Conservation (phyloP, 2,888 invertebrate species). For the Chelonus formosanus region DNA sequence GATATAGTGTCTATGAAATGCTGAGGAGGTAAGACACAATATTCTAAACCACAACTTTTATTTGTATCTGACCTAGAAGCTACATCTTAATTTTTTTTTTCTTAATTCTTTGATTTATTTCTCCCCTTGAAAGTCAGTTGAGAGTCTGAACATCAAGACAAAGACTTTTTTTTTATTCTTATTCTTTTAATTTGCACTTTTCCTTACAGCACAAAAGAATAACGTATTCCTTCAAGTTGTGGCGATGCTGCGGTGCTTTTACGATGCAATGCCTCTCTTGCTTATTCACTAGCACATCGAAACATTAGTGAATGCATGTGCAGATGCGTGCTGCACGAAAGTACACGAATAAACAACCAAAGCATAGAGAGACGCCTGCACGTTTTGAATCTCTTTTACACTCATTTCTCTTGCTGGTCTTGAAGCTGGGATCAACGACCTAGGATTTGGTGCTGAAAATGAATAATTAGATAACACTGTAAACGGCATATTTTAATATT, state of each 20-base stretch:
- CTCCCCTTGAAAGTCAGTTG: too few relatives aligned
- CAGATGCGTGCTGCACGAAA: slow-evolving; percentile 26
- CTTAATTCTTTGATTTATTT: too few relatives aligned
- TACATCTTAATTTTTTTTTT: too few relatives aligned
- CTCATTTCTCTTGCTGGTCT: slow-evolving; percentile 4
- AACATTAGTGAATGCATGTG: slow-evolving; percentile 14
- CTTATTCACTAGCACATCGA: slow-evolving; percentile 15
- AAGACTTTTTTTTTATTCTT: background rate
- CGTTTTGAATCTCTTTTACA: slow-evolving; percentile 19
- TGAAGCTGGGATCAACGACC: background rate
- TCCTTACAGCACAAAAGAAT: slow-evolving; percentile 29
- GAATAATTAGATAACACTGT: too few relatives aligned
- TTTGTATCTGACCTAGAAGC: too few relatives aligned
- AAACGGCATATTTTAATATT: too few relatives aligned
- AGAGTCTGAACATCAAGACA: slow-evolving; percentile 1
- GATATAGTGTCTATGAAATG: too few relatives aligned
- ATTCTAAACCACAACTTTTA: too few relatives aligned
- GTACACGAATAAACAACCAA: slow-evolving; percentile 28
- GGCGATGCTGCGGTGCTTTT: slow-evolving; percentile 26
- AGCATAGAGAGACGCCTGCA: slow-evolving; percentile 17
- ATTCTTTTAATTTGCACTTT: slow-evolving; percentile 18
- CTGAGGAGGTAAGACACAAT: too few relatives aligned
- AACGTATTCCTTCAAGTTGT: slow-evolving; percentile 25
- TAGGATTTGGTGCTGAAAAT: too few relatives aligned
- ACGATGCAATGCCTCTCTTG: slow-evolving; percentile 24